Evolutionary conservation across 2,888 invertebrate genomes (phyloP).

Genomic region (Glaucopsyche alexis): DNA sequence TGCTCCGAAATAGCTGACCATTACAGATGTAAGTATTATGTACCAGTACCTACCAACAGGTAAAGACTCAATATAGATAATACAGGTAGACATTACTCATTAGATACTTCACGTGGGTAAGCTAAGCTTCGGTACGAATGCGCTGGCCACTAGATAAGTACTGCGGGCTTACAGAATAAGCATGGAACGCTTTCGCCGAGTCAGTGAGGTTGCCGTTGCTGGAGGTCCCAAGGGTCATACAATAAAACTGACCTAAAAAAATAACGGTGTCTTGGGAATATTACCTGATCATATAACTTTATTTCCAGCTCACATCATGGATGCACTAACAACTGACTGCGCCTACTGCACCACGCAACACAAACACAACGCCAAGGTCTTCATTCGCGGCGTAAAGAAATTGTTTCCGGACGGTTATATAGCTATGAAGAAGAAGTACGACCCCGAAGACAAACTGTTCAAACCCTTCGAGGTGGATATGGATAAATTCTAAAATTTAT

Average conservation of each 20-base stretch:
- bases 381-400: constrained; percentile 1
- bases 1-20: constrained; percentile 1
- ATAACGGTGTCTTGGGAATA: too few relatives aligned
- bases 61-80: too few relatives aligned
- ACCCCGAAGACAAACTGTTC: constrained; percentile 12
- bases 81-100: too few relatives aligned
- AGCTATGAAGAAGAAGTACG: constrained; percentile 7
- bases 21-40: constrained; percentile 19
- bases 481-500: neutral
- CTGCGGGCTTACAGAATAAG: too few relatives aligned
- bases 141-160: too few relatives aligned
- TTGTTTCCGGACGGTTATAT: constrained; percentile 4
- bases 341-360: constrained; percentile 13
- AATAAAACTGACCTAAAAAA: too few relatives aligned
- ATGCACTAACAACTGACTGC: neutral
- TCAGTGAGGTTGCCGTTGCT: too few relatives aligned
- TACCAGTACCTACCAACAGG: too few relatives aligned
- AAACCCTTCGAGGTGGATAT: neutral
- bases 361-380: constrained; percentile 24
- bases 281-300: neutral
- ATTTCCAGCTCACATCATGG: constrained; percentile 19
- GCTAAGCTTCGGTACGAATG: too few relatives aligned
- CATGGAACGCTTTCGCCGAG: too few relatives aligned
- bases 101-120: too few relatives aligned
- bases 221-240: too few relatives aligned